phyloP scores from a whole-genome alignment of 2,797 vertebrate species.

The Tragelaphus oryx region DNA sequence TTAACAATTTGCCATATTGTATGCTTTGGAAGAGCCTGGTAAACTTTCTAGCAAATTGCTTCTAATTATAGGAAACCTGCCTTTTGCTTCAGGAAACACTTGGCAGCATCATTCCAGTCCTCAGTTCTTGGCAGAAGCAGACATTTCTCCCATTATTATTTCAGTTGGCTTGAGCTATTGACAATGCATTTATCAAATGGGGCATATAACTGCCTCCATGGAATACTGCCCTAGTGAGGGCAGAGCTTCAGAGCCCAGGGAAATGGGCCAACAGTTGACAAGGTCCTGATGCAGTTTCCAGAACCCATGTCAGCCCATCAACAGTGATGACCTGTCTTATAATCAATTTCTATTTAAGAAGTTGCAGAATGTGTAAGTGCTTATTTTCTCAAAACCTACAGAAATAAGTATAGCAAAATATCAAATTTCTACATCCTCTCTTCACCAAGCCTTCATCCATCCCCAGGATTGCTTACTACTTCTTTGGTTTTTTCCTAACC shows the following conservation, averaged over 20 bases:
- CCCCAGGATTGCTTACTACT: background rate
- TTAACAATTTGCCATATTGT: conserved; percentile 59
- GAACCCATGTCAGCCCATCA: background rate
- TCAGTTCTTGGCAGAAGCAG: conserved; percentile 73
- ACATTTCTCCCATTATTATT: conserved; percentile 76
- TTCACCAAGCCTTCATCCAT: background rate
- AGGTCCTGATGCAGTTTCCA: background rate
- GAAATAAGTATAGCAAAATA: background rate
- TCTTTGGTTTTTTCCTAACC: background rate
- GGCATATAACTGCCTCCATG: conserved; percentile 31
- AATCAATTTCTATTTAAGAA: background rate
- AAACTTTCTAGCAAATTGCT: conserved; percentile 82
- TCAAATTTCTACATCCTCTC: background rate
- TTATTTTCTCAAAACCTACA: background rate
- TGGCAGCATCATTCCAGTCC: conserved; percentile 40
- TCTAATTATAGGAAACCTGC: conserved; percentile 82
- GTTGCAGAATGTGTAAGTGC: background rate
- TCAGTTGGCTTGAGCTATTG: conserved; percentile 79
- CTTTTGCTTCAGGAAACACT: conserved; percentile 71
- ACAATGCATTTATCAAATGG: conserved; percentile 78
- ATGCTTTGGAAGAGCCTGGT: conserved; percentile 75
- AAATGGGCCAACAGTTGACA: background rate
- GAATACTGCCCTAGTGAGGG: background rate
- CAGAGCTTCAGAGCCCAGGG: background rate
- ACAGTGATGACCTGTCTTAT: background rate